Conservation (phyloP, 64 coral and sea anemone species). For the Actinia tenebrosa region DNA sequence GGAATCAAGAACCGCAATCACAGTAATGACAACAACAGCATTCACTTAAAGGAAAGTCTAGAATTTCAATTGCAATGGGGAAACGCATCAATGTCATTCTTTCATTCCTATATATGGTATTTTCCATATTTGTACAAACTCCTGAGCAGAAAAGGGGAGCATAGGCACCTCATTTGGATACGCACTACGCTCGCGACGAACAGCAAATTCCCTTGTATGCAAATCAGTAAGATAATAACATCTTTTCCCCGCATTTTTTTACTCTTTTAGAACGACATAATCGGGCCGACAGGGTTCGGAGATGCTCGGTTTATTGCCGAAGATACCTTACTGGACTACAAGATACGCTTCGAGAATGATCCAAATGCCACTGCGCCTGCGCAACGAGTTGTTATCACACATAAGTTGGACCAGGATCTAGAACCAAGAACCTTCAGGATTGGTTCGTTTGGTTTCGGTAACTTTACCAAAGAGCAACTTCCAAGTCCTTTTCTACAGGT, state of each 20-base stretch:
- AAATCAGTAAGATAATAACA: no score
- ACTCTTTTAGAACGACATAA: conserved; percentile 65
- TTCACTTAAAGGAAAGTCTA: no score
- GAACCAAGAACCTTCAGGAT: conserved; percentile 69
- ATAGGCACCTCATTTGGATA: no score
- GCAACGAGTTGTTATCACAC: conserved; percentile 56
- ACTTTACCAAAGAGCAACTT: conserved; percentile 52
- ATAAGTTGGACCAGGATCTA: conserved; percentile 61
- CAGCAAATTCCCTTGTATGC: no score
- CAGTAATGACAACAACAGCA: no score
- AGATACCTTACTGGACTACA: conserved; percentile 55
- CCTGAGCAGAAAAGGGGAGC: no score
- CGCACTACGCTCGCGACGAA: no score
- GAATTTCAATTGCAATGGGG: no score
- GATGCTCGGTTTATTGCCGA: conserved; percentile 69
- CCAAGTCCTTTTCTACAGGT: conserved; percentile 65
- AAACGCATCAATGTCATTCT: no score
- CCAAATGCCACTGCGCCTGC: conserved; percentile 75
- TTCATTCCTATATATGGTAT: no score
- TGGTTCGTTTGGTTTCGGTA: conserved; percentile 73
- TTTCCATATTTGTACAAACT: no score
- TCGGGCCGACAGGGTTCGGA: conserved; percentile 69
- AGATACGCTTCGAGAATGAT: conserved; percentile 82
- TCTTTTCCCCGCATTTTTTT: background rate
- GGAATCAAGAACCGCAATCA: no score